Evolutionary conservation across 2,113 vertebrate genomes (phyloP).

Genomic region (Malaclemys terrapin): DNA sequence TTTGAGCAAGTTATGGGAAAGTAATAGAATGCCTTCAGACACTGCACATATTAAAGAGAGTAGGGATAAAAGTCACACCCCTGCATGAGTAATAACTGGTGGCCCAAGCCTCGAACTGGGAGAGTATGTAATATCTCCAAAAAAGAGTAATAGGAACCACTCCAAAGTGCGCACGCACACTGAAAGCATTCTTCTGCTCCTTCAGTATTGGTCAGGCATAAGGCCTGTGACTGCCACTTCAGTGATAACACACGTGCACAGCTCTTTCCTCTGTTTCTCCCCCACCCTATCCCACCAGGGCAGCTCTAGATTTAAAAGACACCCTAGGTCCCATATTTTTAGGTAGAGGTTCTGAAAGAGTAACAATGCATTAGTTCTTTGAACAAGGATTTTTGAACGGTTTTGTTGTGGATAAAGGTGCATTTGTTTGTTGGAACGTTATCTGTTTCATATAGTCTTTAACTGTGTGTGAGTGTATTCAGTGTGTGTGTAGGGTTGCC

Average conservation of each 20-base stretch:
- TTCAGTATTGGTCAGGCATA: background rate
- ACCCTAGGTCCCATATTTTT: background rate
- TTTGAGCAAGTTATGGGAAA: background rate
- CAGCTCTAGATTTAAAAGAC: background rate
- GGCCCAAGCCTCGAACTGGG: background rate
- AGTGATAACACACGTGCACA: background rate
- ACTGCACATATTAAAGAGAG: background rate
- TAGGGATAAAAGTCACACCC: background rate
- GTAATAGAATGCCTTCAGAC: background rate
- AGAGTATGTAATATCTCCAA: background rate
- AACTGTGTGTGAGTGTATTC: background rate
- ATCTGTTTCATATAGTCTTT: slow-evolving; percentile 54
- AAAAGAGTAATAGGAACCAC: background rate
- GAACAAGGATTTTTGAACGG: background rate
- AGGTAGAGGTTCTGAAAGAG: background rate
- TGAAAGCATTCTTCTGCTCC: background rate
- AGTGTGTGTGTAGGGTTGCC: too few relatives aligned
- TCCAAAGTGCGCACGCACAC: accelerated
- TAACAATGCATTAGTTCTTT: background rate
- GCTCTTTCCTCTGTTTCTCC: background rate
- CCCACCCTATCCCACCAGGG: background rate
- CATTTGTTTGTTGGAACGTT: background rate
- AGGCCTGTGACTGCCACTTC: background rate
- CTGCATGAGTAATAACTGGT: background rate
- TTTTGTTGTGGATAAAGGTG: background rate